phyloP scores from a whole-genome alignment of 2,797 vertebrate species.

The Neoniphon sammara region DNA sequence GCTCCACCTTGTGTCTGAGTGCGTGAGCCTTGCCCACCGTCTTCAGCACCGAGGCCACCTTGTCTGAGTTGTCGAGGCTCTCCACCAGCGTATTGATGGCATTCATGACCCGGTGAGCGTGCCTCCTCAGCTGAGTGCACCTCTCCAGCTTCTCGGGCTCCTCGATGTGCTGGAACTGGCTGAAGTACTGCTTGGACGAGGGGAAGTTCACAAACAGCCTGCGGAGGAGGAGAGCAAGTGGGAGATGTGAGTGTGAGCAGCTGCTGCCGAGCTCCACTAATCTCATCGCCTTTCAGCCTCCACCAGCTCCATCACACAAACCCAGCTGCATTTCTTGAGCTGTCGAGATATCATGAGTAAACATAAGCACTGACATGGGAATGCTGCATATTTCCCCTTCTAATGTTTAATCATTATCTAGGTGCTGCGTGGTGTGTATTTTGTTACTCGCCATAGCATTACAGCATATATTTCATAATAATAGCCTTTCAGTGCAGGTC shows the following conservation, averaged over 20 bases:
- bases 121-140: conserved; percentile 90
- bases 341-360: conserved; percentile 61
- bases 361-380: conserved; percentile 45
- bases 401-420: conserved; percentile 47
- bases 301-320: conserved; percentile 40
- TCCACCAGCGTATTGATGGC: conserved; percentile 92
- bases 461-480: not conserved
- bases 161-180: conserved; percentile 92
- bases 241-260: conserved; percentile 38
- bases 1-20: conserved; percentile 93
- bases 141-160: conserved; percentile 89
- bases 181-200: conserved; percentile 94
- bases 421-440: conserved; percentile 3
- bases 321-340: conserved; percentile 30
- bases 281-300: conserved; percentile 36
- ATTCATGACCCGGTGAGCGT: conserved; percentile 89
- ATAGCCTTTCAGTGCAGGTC: not conserved
- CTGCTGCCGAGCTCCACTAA: conserved; percentile 36
- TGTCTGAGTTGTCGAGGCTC: conserved; percentile 89
- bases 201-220: conserved; percentile 96
- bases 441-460: not conserved
- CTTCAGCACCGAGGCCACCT: conserved; percentile 87
- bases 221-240: conserved; percentile 40
- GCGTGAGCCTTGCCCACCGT: conserved; percentile 91
- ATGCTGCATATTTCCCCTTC: conserved; percentile 46